phyloP scores from a whole-genome alignment of 2,888 invertebrate genomes.

The Actias luna region DNA sequence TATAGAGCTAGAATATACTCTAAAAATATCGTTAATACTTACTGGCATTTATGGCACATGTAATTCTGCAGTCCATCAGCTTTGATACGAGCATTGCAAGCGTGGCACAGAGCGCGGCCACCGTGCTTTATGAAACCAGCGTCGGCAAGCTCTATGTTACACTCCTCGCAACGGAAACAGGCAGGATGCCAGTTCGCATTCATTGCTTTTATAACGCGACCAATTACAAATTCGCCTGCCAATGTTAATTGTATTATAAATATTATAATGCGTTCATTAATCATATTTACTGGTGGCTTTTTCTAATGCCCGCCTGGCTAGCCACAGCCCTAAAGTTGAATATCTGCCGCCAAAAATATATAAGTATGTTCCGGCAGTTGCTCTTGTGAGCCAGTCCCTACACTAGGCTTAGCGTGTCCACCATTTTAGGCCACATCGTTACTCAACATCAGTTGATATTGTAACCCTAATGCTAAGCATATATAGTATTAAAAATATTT shows the following conservation, averaged over 20 bases:
- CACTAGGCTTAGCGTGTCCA: too few species aligned
- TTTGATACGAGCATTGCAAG: conserved; percentile 97
- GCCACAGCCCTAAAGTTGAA: too few species aligned
- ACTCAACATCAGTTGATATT: too few species aligned
- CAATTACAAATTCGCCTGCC: conserved; percentile 96
- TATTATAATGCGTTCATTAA: not conserved
- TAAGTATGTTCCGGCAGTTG: too few species aligned
- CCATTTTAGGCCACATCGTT: too few species aligned
- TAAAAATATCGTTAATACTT: conserved; percentile 57
- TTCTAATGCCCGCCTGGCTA: too few species aligned
- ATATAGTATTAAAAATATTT: too few species aligned
- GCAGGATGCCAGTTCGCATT: conserved; percentile 99
- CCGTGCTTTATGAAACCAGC: conserved; percentile 97
- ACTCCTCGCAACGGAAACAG: conserved; percentile 98
- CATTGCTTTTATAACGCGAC: conserved; percentile 99
- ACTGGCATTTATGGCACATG: conserved; percentile 99
- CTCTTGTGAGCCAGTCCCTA: too few species aligned
- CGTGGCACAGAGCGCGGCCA: conserved; percentile 94
- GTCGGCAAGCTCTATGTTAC: conserved; percentile 95
- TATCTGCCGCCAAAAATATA: too few species aligned
- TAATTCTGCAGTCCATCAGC: conserved; percentile 97
- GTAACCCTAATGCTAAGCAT: too few species aligned
- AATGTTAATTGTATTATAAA: not conserved
- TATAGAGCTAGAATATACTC: not conserved
- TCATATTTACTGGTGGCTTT: not conserved